Conservation (phyloP, 2,113 vertebrate species). For the Pygathrix nemaeus region DNA sequence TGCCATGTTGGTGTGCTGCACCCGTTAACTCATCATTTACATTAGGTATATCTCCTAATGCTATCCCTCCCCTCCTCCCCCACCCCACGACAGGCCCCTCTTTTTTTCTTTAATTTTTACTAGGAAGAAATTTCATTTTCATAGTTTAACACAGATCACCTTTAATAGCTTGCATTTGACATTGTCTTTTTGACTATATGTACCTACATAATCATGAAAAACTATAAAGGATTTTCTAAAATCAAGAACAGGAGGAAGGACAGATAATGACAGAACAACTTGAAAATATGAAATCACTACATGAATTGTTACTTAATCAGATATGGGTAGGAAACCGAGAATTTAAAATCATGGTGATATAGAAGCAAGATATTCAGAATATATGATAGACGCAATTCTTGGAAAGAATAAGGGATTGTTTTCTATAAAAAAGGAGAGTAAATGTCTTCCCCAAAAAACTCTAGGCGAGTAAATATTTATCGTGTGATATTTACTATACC, state of each 20-base stretch:
- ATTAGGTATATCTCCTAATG: too few species aligned
- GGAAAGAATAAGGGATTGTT: constrained; percentile 25
- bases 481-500: constrained; percentile 3
- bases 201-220: not conserved
- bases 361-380: not conserved
- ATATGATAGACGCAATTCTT: constrained; percentile 1
- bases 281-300: constrained; percentile 18
- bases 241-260: constrained; percentile 16
- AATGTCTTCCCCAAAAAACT: too few species aligned
- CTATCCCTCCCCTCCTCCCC: too few species aligned
- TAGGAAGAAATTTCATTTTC: constrained; percentile 33
- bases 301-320: constrained; percentile 13
- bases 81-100: too few species aligned
- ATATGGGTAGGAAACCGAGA: not conserved
- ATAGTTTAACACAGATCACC: constrained; percentile 13
- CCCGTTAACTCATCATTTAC: too few species aligned
- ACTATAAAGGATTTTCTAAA: not conserved
- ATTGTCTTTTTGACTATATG: constrained; percentile 3
- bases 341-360: constrained; percentile 34
- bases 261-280: constrained; percentile 27
- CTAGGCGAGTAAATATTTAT: constrained; percentile 19
- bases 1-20: too few species aligned
- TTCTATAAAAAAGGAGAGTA: constrained; percentile 37
- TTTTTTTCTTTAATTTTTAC: not conserved
- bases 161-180: not conserved